Evolutionary conservation across 2,888 invertebrate species (phyloP).

Genomic region (Drosophila mercatorum): DNA sequence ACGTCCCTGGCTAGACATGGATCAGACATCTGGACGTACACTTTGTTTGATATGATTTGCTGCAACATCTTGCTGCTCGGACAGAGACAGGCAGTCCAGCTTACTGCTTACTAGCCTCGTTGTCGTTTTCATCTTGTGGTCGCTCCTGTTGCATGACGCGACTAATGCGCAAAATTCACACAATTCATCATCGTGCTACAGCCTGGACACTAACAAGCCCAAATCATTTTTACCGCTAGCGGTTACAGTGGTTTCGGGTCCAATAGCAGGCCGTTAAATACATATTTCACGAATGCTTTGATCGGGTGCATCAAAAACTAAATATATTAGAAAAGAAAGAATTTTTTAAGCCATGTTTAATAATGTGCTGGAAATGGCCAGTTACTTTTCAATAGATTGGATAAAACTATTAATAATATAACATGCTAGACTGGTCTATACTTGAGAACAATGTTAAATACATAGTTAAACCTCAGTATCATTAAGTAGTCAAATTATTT

Average conservation of each 20-base stretch:
- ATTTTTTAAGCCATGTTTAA: not conserved
- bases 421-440: not conserved
- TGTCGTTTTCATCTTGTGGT: slow-evolving; percentile 44
- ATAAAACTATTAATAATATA: not conserved
- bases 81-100: slow-evolving; percentile 9
- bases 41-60: slow-evolving; percentile 58
- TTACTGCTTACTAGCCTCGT: slow-evolving; percentile 12
- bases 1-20: slow-evolving; percentile 25
- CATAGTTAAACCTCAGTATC: not conserved
- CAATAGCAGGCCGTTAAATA: not conserved
- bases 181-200: slow-evolving; percentile 82
- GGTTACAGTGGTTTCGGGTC: slow-evolving; percentile 21
- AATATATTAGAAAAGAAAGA: not conserved
- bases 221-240: slow-evolving; percentile 74
- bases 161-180: slow-evolving; percentile 84
- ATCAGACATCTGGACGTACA: slow-evolving; percentile 41
- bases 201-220: slow-evolving; percentile 82
- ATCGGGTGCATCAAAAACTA: not conserved
- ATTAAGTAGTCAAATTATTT: too few relatives aligned
- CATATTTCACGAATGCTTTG: not conserved
- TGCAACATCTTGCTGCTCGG: slow-evolving; percentile 41
- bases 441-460: not conserved
- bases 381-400: too few relatives aligned
- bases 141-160: slow-evolving; percentile 67
- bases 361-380: not conserved